Base-by-base conservation (phyloP, 2,888 invertebrate genomes). In the Cylloceria caligata region DNA sequence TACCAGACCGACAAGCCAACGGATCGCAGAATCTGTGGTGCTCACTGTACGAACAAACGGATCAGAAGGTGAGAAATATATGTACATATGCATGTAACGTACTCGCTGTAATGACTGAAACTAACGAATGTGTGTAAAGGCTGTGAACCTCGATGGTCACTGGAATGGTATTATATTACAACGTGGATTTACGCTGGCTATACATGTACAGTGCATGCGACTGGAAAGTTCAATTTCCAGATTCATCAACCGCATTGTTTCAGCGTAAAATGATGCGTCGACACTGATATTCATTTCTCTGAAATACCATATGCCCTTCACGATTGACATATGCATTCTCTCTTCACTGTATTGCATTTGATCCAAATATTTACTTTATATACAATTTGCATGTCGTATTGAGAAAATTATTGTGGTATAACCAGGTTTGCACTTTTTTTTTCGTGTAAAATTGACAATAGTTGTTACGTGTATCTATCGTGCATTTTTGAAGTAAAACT, bases 221-320 rank as follows among this genome's bases (percentile, higher is more conserved):
- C 24, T 64, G 73, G 36, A 65, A 74, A 74, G 73, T 74, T 64
- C 64, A 74, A 74, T 74, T 74, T 74, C n/a, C 64, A 65, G 36
- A 74, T 64, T 52, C 64, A 74, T 65, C 60, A 34, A 16, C 73
- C 60, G 60, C 30, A 60, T 49, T 49, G 39, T 36, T 52, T n/a
- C 64, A 64, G 34, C 47, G 45, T 1, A 1, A 21, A 6, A 36
- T 49, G 49, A 45, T 34, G 73, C 36, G n/a, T 3, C 47, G 62
- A 62, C 62, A 64, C 73, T 21, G 62, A 73, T 64, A 49, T 73
- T n/a, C 30, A 64, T 62, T 73, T 72, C 71, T 72, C 57, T 60
- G 27, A n/a, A 30, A 45, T 19, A 47, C 34, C 39, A 42, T n/a
- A n/a, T 42, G 27, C 24, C 24, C 11, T 16, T 11, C 39, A 9